Percentiles rank a stretch among this genome's conserved stretches.
These are phyloP conservation scores for Drosophila bunnanda DNA, from an alignment of 2,888 invertebrate species.

Conservation along the genomic window DNA sequence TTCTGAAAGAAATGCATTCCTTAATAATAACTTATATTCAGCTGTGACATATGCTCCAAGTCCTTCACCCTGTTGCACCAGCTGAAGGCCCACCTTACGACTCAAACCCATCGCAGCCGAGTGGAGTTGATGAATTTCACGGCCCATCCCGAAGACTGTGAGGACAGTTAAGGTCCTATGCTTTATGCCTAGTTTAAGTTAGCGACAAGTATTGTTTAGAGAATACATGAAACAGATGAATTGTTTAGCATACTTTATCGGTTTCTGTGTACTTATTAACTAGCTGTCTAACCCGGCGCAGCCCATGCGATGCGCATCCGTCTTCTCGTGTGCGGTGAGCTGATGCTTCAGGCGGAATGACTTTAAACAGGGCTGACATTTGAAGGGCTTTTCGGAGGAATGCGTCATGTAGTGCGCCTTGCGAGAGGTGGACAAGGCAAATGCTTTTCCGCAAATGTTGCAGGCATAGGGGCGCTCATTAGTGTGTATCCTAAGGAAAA, in stretches of 20 bases:
- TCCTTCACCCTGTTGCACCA: slow-evolving; percentile 82
- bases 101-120: slow-evolving; percentile 79
- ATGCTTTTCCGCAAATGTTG: slow-evolving; percentile 72
- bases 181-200: slow-evolving; percentile 3
- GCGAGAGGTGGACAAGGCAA: slow-evolving; percentile 78
- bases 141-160: slow-evolving; percentile 18
- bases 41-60: slow-evolving; percentile 80
- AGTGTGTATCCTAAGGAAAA: slow-evolving; percentile 75
- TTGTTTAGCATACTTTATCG: not conserved
- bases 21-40: slow-evolving; percentile 24
- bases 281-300: not conserved
- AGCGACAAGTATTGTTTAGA: slow-evolving; percentile 19
- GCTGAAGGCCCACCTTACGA: slow-evolving; percentile 81
- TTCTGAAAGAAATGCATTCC: not conserved
- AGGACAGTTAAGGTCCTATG: slow-evolving; percentile 14
- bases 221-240: not conserved
- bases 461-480: slow-evolving; percentile 82
- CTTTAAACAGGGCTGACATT: slow-evolving; percentile 81
- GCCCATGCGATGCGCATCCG: slow-evolving; percentile 52
- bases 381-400: slow-evolving; percentile 78
- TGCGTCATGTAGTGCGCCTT: slow-evolving; percentile 80
- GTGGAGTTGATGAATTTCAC: slow-evolving; percentile 53
- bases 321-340: slow-evolving; percentile 80
- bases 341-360: slow-evolving; percentile 83
- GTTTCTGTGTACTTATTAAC: slow-evolving; percentile 4